These are phyloP conservation scores for Timema podura DNA, from an alignment of 2,888 invertebrate genomes.

Conservation along the genomic window DNA sequence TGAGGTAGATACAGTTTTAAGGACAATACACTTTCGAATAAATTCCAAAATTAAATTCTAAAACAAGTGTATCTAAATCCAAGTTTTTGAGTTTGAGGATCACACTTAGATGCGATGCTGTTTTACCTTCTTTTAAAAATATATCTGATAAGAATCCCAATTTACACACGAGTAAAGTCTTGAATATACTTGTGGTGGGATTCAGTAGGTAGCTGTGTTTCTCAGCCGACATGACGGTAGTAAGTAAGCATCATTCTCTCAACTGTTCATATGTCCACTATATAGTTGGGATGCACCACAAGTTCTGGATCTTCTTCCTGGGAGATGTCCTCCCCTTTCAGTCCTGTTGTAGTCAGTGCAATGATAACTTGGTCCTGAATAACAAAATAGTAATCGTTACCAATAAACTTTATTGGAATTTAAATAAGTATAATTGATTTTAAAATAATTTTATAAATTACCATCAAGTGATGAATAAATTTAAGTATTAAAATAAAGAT, in stretches of 20 bases:
- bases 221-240: too few species aligned
- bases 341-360: slow-evolving; percentile 59
- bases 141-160: too few species aligned
- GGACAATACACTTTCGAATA: too few species aligned
- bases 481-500: slow-evolving; percentile 3
- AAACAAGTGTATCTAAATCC: too few species aligned
- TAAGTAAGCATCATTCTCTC: not conserved
- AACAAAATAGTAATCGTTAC: slow-evolving; percentile 28
- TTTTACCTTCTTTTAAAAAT: too few species aligned
- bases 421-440: not conserved
- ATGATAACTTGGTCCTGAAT: slow-evolving; percentile 80
- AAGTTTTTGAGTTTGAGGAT: too few species aligned
- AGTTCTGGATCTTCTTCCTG: slow-evolving; percentile 73
- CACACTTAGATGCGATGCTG: too few species aligned
- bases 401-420: not conserved
- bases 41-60: too few species aligned
- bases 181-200: too few species aligned
- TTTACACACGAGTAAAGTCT: too few species aligned
- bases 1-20: too few species aligned
- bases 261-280: slow-evolving; percentile 55
- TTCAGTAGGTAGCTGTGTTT: too few species aligned
- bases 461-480: slow-evolving; percentile 22
- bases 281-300: slow-evolving; percentile 96
- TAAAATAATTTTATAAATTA: slow-evolving; percentile 21
- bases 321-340: slow-evolving; percentile 41